These are phyloP conservation scores for Calidris pugnax DNA, from an alignment of 2,113 vertebrate genomes.

Conservation along the genomic window DNA sequence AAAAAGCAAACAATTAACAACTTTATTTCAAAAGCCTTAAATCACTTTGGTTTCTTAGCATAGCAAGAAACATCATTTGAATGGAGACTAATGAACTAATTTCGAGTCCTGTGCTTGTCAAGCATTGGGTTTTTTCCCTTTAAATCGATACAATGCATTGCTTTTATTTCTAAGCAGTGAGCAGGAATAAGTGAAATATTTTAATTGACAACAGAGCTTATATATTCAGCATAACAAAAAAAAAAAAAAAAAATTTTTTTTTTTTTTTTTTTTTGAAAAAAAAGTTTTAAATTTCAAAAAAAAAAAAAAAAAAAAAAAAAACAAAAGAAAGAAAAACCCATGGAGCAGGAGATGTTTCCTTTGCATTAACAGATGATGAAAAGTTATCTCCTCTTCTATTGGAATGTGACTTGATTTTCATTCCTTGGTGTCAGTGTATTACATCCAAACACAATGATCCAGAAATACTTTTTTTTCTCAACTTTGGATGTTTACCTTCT, in stretches of 20 bases:
- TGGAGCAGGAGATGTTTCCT: not conserved
- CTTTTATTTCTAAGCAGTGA: constrained; percentile 40
- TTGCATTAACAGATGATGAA: not conserved
- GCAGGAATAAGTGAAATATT: constrained; percentile 30
- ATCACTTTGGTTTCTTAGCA: constrained; percentile 12
- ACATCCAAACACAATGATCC: not conserved
- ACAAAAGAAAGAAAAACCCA: not conserved
- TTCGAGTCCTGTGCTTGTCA: not conserved
- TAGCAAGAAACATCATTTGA: constrained; percentile 17
- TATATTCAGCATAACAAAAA: not conserved
- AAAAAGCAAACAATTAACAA: not conserved
- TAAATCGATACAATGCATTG: not conserved
- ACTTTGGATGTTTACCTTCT: not conserved
- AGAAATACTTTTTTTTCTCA: not conserved
- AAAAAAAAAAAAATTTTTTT: no score
- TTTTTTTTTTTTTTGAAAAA: no score
- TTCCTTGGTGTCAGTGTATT: not conserved
- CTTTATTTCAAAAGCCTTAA: constrained; percentile 34
- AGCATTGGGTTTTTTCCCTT: not conserved
- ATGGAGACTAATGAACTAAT: constrained; percentile 22
- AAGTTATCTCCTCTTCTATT: not conserved
- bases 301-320: not conserved
- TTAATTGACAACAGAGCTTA: constrained; percentile 27
- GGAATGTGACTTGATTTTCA: not conserved
- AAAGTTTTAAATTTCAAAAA: no score